Conservation (phyloP, 2,888 invertebrate genomes). For the Autographa gamma region DNA sequence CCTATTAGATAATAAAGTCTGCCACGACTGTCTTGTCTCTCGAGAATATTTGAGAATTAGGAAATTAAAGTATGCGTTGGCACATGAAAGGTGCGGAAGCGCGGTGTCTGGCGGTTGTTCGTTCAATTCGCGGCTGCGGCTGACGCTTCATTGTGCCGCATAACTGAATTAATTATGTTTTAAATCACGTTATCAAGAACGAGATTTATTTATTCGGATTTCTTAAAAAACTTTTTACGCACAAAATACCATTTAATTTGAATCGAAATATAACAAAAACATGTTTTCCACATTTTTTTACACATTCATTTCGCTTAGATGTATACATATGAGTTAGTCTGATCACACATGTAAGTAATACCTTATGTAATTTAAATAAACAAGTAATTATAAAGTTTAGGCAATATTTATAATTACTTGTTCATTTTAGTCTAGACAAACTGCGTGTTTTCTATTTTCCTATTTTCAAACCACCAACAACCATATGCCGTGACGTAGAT, state of each 20-base stretch:
- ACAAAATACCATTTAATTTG: not conserved
- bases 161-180: constrained; percentile 60
- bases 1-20: constrained; percentile 86
- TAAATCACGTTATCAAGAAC: constrained; percentile 34
- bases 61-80: constrained; percentile 83
- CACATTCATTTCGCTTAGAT: not conserved
- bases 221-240: not conserved
- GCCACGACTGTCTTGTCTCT: constrained; percentile 77
- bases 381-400: no score
- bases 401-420: not conserved
- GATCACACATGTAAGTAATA: not conserved
- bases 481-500: not conserved
- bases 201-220: constrained; percentile 13
- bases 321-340: not conserved
- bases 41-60: constrained; percentile 84
- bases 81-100: constrained; percentile 82
- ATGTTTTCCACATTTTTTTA: not conserved
- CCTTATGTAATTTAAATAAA: not conserved
- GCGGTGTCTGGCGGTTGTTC: constrained; percentile 57
- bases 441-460: not conserved
- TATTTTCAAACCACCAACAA: not conserved
- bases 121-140: constrained; percentile 58
- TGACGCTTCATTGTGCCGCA: constrained; percentile 60
- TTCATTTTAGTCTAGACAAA: not conserved
- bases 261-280: not conserved